Evolutionary conservation across 1,140 invertebrate genomes (phyloP), one percentile per base, ranked within the genome.

Genomic region (Oryzaephilus surinamensis): DNA sequence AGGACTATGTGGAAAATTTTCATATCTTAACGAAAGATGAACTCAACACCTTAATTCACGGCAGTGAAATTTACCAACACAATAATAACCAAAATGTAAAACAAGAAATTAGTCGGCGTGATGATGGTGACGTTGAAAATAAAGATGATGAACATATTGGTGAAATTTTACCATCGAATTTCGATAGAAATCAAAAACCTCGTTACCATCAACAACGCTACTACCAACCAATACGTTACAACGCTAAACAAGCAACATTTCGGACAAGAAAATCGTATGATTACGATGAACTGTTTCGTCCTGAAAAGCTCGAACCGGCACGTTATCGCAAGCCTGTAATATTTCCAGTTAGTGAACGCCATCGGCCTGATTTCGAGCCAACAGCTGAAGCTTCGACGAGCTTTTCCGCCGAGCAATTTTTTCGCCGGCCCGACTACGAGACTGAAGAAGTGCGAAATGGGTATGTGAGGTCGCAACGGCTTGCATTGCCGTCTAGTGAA

Each of bases 61-160:
- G 31, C 11, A 34, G 23, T 14, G 46, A 49, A 18, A 49, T 41
- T 8, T 49, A 41, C 13, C 44, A 49, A 37, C 13, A 46, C 11
- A 51, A 51, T 36, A 12, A 39, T 11, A 12, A 43, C 3, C 31
- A 38, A 18, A 12, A 28, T 4, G 15, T 16, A 14, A 15, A 37
- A 34, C 29, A 30, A 28, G 32, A 40, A 15, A 32, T 34, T 17
- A 23, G 12, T 23, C 6, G 54, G 32, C 35, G 46, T 7, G 56
- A 60, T 39, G 53, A 54, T 35, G 13, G 16, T 23, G 26, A 41
- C 10, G 38, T 42, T 6, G 47, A 50, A 20, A 42, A 43, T 26
- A 47, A 36, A 16, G 43, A 50, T 18, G 42, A 58, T 26, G 59
- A 61, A 40, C 59, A 61, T 36, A 61, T 61, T 19, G 59, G 59